A percentile compares a stretch with the other conserved stretches of the same genome.
phyloP scores from a whole-genome alignment of 2,113 vertebrate species.

The Dasyurus viverrinus region DNA sequence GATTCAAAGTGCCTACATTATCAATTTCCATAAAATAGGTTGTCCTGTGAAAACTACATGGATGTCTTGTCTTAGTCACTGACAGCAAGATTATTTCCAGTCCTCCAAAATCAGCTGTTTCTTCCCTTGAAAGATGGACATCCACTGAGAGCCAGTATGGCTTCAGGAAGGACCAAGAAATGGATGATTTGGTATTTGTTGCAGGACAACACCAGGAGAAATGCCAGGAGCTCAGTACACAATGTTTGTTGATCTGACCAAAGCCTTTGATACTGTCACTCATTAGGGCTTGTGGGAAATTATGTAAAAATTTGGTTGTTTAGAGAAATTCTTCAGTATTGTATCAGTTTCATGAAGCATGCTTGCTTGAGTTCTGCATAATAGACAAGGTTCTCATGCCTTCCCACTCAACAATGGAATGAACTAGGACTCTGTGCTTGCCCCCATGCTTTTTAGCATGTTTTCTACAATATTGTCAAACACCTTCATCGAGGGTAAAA shows the following conservation, averaged over 20 bases:
- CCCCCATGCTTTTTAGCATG: background rate
- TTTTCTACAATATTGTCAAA: background rate
- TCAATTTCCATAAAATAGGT: background rate
- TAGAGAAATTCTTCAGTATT: too few relatives aligned
- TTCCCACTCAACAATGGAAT: background rate
- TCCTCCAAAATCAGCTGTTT: background rate
- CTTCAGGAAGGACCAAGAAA: background rate
- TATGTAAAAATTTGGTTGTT: background rate
- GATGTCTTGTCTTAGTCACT: background rate
- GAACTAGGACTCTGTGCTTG: background rate
- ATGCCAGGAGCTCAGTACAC: background rate
- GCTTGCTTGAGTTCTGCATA: too few relatives aligned
- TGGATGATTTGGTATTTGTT: background rate
- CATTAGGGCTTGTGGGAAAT: background rate
- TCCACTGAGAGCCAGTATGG: background rate
- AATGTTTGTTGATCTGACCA: background rate
- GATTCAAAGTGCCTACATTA: too few relatives aligned
- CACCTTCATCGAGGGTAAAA: background rate
- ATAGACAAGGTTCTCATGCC: too few relatives aligned
- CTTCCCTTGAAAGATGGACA: background rate
- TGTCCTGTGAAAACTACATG: background rate
- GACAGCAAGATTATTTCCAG: background rate
- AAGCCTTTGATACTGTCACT: background rate
- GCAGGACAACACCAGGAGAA: background rate
- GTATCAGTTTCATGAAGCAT: too few relatives aligned